These are phyloP conservation scores for Caenorhabditis panamensis DNA, from an alignment of 2,888 invertebrate genomes.

Conservation along the genomic window DNA sequence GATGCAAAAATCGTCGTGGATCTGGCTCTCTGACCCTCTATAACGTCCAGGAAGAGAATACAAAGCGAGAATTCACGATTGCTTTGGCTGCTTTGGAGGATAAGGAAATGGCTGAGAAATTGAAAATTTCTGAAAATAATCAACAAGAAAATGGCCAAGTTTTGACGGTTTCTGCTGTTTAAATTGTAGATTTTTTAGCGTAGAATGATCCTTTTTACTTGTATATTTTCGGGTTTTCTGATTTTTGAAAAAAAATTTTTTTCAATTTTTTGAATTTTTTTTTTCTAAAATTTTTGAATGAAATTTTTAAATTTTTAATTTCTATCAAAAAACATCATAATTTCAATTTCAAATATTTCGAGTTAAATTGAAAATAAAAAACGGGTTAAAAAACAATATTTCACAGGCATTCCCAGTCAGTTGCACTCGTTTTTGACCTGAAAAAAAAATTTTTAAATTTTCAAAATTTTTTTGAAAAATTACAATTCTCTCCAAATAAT, in stretches of 20 bases:
- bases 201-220: background rate
- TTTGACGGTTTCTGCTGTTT: slow-evolving; percentile 5
- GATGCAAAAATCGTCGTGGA: slow-evolving; percentile 62
- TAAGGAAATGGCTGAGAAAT: slow-evolving; percentile 46
- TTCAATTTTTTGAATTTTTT: background rate
- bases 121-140: slow-evolving; percentile 16
- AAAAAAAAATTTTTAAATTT: background rate
- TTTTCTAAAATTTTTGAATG: slow-evolving; percentile 1
- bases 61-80: slow-evolving; percentile 61
- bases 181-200: background rate
- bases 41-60: slow-evolving; percentile 64
- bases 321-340: background rate
- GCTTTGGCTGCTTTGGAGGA: slow-evolving; percentile 59
- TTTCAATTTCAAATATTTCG: too few relatives aligned
- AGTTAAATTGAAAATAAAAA: background rate
- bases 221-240: slow-evolving; percentile 12
- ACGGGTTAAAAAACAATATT: background rate
- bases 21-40: slow-evolving; percentile 64
- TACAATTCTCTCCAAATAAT: slow-evolving; percentile 6
- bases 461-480: background rate
- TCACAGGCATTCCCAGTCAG: background rate
- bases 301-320: background rate
- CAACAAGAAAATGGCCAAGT: slow-evolving; percentile 4
- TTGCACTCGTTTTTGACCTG: background rate
- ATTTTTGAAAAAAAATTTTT: slow-evolving; percentile 8